Evolutionary conservation across 2,113 vertebrate species (phyloP).

Genomic region (Xenopus tropicalis): UCB_Xtro_10.0 CM004447.2:12390001-12390500

Average conservation of each 20-base stretch:
- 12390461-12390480: slow-evolving; percentile 56
- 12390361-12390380: slow-evolving; percentile 34
- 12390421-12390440: slow-evolving; percentile 48
- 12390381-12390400: slow-evolving; percentile 42
- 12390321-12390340: slow-evolving; percentile 38
- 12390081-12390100: slow-evolving; percentile 25
- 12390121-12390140: slow-evolving; percentile 27
- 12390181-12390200: slow-evolving; percentile 25
- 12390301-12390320: slow-evolving; percentile 38
- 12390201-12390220: slow-evolving; percentile 29
- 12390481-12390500: slow-evolving; percentile 56
- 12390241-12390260: slow-evolving; percentile 22
- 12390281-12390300: slow-evolving; percentile 37
- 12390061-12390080: slow-evolving; percentile 28
- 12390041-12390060: background rate
- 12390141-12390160: slow-evolving; percentile 32
- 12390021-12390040: background rate
- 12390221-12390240: slow-evolving; percentile 43
- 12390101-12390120: slow-evolving; percentile 26
- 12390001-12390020: background rate
- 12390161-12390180: slow-evolving; percentile 29
- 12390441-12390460: slow-evolving; percentile 50
- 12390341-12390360: slow-evolving; percentile 32
- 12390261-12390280: background rate
- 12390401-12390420: slow-evolving; percentile 48